Base-by-base conservation (phyloP, 2,113 vertebrate genomes). In the Beaufortia kweichowensis region DNA sequence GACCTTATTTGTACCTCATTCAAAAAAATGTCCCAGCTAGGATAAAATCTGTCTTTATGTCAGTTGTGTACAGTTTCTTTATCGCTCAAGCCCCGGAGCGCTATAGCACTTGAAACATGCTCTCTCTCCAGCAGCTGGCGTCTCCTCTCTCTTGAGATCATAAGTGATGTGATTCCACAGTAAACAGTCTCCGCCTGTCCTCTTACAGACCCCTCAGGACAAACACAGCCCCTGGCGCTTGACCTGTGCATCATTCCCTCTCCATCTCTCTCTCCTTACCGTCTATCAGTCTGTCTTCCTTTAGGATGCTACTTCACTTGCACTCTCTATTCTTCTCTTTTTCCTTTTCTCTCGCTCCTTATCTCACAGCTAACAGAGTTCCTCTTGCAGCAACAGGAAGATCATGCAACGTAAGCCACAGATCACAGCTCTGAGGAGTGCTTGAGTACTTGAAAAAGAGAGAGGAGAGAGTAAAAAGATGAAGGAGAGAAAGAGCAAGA, bases 351-450 rank as follows among this genome's bases (percentile, higher is more conserved):
- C n/a, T 29, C 21, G 70, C 69, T 64, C 82, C 89, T 91, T 91
- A 91, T 91, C 90, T 86, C 77, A 9, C 78, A 26, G 80, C 83
- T 85, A 84, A 79, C 90, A 90, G 73, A 76, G 85, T 87, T 89
- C 84, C 87, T 89, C 86, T 75, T 75, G 82, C 84, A 86, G 88
- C 82, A 86, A 89, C 84, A 89, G 87, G 84, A 90, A 90, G 85
- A 82, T 79, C 79, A 80, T 89, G 86, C 81, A 68, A 70, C 59
- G 46, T 81, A 46, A 87, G 80, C 57, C 79, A 82, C 80, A 82
- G 79, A 83, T 85, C 85, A 87, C 82, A 85, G 86, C 76, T 81
- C 65, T 53, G 15, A 53, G 70, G 19, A 46, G 50, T 64, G 26
- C 2, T 15, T 33, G 31, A 23, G 39, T 48, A 24, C 39, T 35